Evolutionary conservation across 1,140 invertebrate species (phyloP), one percentile per base, ranked within the genome.

Genomic region (Drosophila tsacasi): DNA sequence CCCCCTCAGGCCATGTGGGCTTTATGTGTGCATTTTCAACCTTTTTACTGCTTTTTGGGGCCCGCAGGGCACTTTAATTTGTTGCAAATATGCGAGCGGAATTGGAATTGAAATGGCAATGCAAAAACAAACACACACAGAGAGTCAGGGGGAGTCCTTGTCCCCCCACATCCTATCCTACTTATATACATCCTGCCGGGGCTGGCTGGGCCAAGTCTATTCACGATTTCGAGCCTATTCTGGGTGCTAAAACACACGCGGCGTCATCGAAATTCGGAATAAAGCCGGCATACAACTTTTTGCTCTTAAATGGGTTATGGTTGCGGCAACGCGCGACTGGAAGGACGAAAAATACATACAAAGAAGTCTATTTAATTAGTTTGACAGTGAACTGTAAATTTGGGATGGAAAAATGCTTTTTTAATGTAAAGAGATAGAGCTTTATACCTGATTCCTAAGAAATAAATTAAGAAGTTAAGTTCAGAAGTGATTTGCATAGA

Each of bases 171-270:
- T 39, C 46, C 49, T 25, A 23, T 23, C 19, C 19, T 32, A 15
- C 15, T 32, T 32, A 52, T 50, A 19, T 30, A 52, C 12, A 44
- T 52, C 42, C 35, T 49, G 21, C 19, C 17, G 30, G 10, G 19
- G 25, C 19, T 30, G 25, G 25, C 40, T 10, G 67, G 23, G 47
- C 42, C 21, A 73, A 42, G 54, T 68, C 81, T 83, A 77, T 84
- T 85, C 78, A 47, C 59, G 21, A 52, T 44, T 64, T 65, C 54
- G 35, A n/a, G 68, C 65, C 65, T 71, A 64, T 65, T 64, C 46
- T 39, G 62, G 30, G 65, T 85, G 54, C 82, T 81, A 49, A 80
- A 77, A 79, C 50, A 75, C 82, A 85, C 42, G 35, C 63, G 83
- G 73, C 47, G 55, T 40, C 35, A 66, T 40, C 60, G 52, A 35